Evolutionary conservation across 2,888 invertebrate species (phyloP), one percentile per base, ranked within the genome.

Genomic region (Ypsolopha sequella): DNA sequence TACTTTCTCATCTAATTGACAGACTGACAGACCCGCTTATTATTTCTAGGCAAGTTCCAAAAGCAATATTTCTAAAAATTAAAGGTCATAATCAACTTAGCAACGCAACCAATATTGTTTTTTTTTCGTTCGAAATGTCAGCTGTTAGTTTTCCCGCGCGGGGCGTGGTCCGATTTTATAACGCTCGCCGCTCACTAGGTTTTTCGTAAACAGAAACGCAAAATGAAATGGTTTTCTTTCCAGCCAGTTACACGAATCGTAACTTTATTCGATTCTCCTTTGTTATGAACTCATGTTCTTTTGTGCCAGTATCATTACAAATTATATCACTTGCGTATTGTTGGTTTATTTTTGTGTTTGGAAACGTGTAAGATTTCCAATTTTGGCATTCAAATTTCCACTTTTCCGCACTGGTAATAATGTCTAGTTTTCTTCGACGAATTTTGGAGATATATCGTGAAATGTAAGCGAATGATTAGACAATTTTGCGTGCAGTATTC

Each of bases 141-240:
- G 70, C 68, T 77, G 78, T 71, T 72, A 73, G 58, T 59, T 64
- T 75, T 76, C 75, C 75, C 77, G 74, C 76, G 65, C 58, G 56
- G 24, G 61, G 60, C 60, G 56, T 43, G 56, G 63, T 63, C 59
- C 55, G 55, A 58, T 58, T 57, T 24, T 24, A 2, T 24, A 24
- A 56, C 54, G 54, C 58, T 60, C 65, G 58, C 51, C 54, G 54
- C 58, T 60, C 65, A 58, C 51, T 60, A 58, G 56, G 48, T 14
- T 41, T 54, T 50, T 43, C 7, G 54, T 54, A 52, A 56, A 53
- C 54, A 54, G 52, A 48, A 48, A 10, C 9, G 6, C 10, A 11
- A 50, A 55, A 52, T 54, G 45, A 43, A 54, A 48, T 11, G 8
- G 43, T 41, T 50, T 41, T 41, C 48, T 11, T 39, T 10, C 39